Conservation (phyloP, 2,888 invertebrate genomes). For the Furcula furcula region DNA sequence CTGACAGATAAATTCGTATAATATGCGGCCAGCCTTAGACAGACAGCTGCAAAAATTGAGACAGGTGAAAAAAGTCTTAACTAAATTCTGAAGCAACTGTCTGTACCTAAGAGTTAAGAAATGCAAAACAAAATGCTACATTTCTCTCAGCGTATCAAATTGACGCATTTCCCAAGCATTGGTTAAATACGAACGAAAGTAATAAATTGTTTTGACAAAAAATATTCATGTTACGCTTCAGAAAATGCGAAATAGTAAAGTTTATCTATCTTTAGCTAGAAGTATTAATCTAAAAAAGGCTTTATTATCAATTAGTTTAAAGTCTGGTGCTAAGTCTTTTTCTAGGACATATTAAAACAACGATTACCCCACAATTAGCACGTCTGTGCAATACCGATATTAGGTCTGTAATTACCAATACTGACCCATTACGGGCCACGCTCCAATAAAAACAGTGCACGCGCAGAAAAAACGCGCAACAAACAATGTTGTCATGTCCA, state of each 20-base stretch:
- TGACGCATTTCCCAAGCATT: background rate
- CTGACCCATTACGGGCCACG: conserved; percentile 19
- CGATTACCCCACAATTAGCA: background rate
- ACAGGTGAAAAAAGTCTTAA: background rate
- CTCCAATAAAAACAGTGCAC: conserved; percentile 9
- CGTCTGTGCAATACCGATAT: background rate
- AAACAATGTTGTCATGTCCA: conserved; percentile 26
- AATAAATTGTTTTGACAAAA: background rate
- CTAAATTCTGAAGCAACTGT: conserved; percentile 1
- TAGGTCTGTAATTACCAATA: background rate
- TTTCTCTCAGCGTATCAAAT: conserved; percentile 1
- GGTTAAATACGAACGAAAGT: background rate
- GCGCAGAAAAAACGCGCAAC: conserved; percentile 17
- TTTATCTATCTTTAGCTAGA: too few species aligned
- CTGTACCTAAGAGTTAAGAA: background rate
- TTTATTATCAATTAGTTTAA: too few species aligned
- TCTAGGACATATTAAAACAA: too few species aligned
- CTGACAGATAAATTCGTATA: too few species aligned
- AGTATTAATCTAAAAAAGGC: too few species aligned
- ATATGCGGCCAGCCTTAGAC: too few species aligned
- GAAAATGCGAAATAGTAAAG: background rate
- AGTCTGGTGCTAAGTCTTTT: too few species aligned
- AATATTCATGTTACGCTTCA: background rate
- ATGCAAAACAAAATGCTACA: background rate
- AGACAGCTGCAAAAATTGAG: background rate